These are phyloP conservation scores for Cynaeus angustus DNA, from an alignment of 2,888 invertebrate species.

Conservation along the genomic window DNA sequence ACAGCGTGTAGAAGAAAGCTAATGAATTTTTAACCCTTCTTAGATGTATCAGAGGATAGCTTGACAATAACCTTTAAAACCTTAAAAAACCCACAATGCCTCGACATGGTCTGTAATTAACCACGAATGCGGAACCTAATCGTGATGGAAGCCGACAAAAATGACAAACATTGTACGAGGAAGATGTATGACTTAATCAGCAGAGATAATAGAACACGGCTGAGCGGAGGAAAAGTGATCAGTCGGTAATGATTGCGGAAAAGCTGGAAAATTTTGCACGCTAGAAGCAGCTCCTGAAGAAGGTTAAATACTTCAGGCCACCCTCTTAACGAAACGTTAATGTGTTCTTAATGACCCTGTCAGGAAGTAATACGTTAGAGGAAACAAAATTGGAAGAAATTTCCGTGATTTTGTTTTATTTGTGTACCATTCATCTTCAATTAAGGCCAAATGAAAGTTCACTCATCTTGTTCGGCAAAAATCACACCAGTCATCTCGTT, in stretches of 20 bases:
- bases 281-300: constrained; percentile 2
- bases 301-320: constrained; percentile 2
- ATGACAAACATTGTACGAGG: constrained; percentile 23
- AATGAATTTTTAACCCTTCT: constrained; percentile 20
- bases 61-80: constrained; percentile 28
- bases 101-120: constrained; percentile 34
- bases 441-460: constrained; percentile 48
- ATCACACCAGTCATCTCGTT: constrained; percentile 15
- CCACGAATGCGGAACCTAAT: constrained; percentile 34
- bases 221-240: constrained; percentile 1
- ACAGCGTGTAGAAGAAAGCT: constrained; percentile 3
- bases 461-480: constrained; percentile 26
- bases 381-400: constrained; percentile 27
- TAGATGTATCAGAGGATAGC: constrained; percentile 11
- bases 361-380: constrained; percentile 31
- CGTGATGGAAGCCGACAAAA: constrained; percentile 20
- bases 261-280: not conserved
- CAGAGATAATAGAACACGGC: constrained; percentile 7
- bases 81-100: constrained; percentile 29
- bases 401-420: constrained; percentile 30
- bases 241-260: not conserved
- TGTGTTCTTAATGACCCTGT: constrained; percentile 37
- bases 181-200: constrained; percentile 30
- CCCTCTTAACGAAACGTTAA: constrained; percentile 27
- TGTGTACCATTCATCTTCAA: constrained; percentile 34